phyloP scores from a whole-genome alignment of 2,113 vertebrate species.

The Amia ocellicauda region DNA sequence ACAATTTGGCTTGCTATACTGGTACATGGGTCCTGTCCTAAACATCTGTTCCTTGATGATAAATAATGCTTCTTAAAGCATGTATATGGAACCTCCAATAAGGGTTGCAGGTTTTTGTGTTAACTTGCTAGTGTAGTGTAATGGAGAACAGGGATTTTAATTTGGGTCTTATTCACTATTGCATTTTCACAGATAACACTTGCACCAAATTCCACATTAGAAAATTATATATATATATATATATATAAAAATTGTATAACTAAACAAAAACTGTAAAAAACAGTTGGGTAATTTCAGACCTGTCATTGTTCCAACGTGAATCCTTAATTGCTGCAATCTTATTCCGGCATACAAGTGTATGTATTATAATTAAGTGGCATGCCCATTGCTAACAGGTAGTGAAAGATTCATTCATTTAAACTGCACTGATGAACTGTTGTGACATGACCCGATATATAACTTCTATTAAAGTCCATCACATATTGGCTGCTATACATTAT shows the following conservation, averaged over 20 bases:
- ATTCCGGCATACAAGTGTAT: background rate
- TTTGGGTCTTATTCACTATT: too few species aligned
- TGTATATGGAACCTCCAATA: too few species aligned
- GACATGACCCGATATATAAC: background rate
- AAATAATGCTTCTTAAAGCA: too few species aligned
- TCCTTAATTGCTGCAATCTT: background rate
- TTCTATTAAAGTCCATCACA: background rate
- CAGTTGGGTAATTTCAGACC: background rate
- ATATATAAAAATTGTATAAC: too few species aligned
- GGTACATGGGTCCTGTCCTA: too few species aligned
- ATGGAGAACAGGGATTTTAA: too few species aligned
- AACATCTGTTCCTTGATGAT: too few species aligned
- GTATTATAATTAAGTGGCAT: background rate
- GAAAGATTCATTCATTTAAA: background rate
- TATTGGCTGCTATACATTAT: background rate
- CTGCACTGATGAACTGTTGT: background rate
- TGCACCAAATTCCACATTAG: background rate
- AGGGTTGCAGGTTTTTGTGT: too few species aligned
- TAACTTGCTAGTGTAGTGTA: too few species aligned
- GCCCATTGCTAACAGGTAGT: background rate
- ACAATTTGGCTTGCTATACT: too few species aligned
- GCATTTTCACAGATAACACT: too few species aligned
- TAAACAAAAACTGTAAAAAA: background rate
- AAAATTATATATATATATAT: too few species aligned
- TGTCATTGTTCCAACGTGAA: background rate